Base-by-base conservation (phyloP, 1,140 invertebrate genomes). In the Bombus soroeensis region DNA sequence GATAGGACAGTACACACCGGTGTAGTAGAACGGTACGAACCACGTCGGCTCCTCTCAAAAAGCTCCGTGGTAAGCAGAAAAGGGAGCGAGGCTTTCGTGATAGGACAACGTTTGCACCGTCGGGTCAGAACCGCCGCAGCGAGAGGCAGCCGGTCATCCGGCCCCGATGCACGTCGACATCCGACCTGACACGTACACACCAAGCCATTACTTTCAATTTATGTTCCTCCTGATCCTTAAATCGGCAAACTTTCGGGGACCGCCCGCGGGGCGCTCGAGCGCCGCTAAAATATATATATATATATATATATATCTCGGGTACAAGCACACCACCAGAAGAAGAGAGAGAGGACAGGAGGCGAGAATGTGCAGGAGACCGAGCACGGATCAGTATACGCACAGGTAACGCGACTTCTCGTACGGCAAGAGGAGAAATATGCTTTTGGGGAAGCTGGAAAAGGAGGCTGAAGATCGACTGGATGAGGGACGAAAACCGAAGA, bases 121-220 rank as follows among this genome's bases (percentile, higher is more conserved):
- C 83, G 86, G 87, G 43, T 90, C 78, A 75, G 82, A 37, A 81
- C 43, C 71, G 85, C 62, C 78, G 78, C 81, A 76, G 88, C 88
- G 81, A 89, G 85, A 68, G 73, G 39, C 71, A 37, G 25, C 62
- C 72, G 86, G 86, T 90, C 88, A 87, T 83, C 70, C 68, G 71
- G 62, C 68, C n/a, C 68, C 74, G 87, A 79, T 89, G 59, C 81
- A 86, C 83, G 85, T 66, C 85, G 88, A 88, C 91, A 88, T 89
- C 87, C 90, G 89, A 90, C 80, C 85, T 90, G 85, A 90, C 82
- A 87, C 89, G 89, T 86, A 89, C 78, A 91, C 87, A 72, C 77
- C 83, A 77, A 76, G 80, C 93, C 93, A 94, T 94, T 94, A 94
- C 92, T 94, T 94, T 94, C 93, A 94, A 94, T 95, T 95, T 94